Evolutionary conservation across 92 coral and sea anemone species (phyloP).

Genomic region (Anthopleura xanthogrammica): DNA sequence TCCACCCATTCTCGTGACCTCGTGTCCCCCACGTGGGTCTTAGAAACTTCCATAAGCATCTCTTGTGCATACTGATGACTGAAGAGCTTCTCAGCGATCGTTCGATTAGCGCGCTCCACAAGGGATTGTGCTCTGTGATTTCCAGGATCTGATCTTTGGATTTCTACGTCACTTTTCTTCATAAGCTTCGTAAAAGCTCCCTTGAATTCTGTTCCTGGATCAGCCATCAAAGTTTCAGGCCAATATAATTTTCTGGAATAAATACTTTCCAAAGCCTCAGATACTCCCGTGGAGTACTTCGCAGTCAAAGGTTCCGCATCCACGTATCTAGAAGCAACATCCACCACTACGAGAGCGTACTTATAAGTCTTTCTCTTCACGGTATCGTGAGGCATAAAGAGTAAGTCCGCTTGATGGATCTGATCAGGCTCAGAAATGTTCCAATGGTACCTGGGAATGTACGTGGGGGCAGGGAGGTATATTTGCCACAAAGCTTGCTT

Average conservation of each 20-base stretch:
- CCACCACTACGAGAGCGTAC: conserved; percentile 16
- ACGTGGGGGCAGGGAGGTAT: not conserved
- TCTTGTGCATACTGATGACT: conserved; percentile 31
- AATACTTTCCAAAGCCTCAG: not conserved
- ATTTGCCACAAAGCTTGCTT: conserved; percentile 7
- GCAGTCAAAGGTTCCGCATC: conserved; percentile 20
- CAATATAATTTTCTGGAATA: not conserved
- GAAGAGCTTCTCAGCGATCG: conserved; percentile 13
- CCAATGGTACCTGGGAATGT: conserved; percentile 5
- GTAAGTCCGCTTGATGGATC: conserved; percentile 19
- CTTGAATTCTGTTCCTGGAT: conserved; percentile 26
- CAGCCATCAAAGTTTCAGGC: conserved; percentile 15
- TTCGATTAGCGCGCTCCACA: conserved; percentile 21
- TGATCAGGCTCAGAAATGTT: not conserved
- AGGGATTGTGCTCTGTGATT: conserved; percentile 8
- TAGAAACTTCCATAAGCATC: not conserved
- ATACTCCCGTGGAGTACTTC: not conserved
- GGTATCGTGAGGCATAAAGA: conserved; percentile 12
- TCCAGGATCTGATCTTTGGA: not conserved
- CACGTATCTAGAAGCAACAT: conserved; percentile 10
- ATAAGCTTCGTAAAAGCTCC: not conserved
- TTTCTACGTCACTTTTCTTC: not conserved
- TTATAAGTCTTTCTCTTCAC: not conserved
- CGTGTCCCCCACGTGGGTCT: too few relatives aligned
- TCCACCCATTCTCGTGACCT: conserved; percentile 16